Conservation (phyloP, 2,797 vertebrate genomes). For the Steatocranus sp. region DNA sequence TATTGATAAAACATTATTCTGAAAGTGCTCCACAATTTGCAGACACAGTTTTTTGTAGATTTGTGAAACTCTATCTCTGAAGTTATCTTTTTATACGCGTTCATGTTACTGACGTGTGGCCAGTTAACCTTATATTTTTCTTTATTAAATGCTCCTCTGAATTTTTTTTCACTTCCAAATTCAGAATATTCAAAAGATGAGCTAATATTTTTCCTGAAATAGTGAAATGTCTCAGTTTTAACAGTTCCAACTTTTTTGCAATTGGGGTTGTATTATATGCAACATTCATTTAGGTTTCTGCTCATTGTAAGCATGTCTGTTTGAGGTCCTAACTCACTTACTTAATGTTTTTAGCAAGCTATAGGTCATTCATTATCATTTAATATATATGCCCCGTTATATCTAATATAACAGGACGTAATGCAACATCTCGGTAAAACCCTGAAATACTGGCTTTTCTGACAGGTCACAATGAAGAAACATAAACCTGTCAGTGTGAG, state of each 20-base stretch:
- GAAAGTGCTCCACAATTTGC: background rate
- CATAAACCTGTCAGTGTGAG: slow-evolving; percentile 69
- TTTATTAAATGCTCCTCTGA: background rate
- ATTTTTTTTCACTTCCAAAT: background rate
- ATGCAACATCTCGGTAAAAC: slow-evolving; percentile 38
- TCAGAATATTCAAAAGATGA: background rate
- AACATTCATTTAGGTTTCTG: background rate
- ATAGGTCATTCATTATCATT: slow-evolving; percentile 33
- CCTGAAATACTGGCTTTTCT: slow-evolving; percentile 51
- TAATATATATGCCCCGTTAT: background rate
- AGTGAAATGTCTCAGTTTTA: background rate
- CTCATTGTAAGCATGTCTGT: background rate
- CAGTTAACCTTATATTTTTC: background rate
- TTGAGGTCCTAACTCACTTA: background rate
- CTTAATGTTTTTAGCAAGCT: background rate
- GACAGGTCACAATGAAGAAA: slow-evolving; percentile 60
- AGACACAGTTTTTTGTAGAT: background rate
- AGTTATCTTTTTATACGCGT: background rate
- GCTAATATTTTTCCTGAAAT: background rate
- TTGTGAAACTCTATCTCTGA: background rate
- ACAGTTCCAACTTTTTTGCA: background rate
- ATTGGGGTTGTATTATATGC: background rate
- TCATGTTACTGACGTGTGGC: background rate
- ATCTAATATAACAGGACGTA: slow-evolving; percentile 23
- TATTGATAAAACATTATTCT: background rate